A percentile compares a stretch with the other conserved stretches of the same genome.
Evolutionary conservation across 2,797 vertebrate genomes (phyloP).

Genomic region (Malacoctenus gilli): DNA sequence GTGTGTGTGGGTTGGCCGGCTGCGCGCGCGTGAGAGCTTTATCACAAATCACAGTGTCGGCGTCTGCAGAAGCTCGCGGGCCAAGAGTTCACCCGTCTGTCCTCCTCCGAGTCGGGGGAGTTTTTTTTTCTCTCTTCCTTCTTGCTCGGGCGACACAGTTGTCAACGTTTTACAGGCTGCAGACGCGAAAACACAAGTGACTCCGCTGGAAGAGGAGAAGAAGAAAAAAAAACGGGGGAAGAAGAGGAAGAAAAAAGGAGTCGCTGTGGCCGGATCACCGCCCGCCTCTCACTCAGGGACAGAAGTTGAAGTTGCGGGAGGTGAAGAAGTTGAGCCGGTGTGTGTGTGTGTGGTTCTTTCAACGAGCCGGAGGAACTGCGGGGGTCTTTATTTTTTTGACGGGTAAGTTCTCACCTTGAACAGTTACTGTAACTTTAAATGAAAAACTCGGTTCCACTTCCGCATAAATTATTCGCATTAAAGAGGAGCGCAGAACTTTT

Average conservation of each 20-base stretch:
- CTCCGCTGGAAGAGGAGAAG: no score
- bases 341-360: no score
- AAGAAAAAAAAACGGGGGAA: neutral
- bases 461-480: no score
- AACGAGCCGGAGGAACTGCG: no score
- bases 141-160: no score
- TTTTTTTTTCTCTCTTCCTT: slow-evolving; percentile 49
- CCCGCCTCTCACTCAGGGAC: slow-evolving; percentile 50
- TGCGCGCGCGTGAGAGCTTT: slow-evolving; percentile 55
- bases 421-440: no score
- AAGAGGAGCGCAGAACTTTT: no score
- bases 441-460: no score
- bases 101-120: slow-evolving; percentile 26
- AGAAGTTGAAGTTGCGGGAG: slow-evolving; percentile 17
- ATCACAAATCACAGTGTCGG: slow-evolving; percentile 72
- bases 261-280: slow-evolving; percentile 37
- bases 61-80: slow-evolving; percentile 68
- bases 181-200: slow-evolving; percentile 24
- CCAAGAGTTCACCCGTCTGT: slow-evolving; percentile 76
- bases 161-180: no score
- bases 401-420: no score
- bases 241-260: slow-evolving; percentile 13
- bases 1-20: no score
- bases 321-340: slow-evolving; percentile 33
- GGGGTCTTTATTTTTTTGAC: neutral